Evolutionary conservation across 2,797 vertebrate genomes (phyloP).

Genomic region (Apodemus agrarius): DNA sequence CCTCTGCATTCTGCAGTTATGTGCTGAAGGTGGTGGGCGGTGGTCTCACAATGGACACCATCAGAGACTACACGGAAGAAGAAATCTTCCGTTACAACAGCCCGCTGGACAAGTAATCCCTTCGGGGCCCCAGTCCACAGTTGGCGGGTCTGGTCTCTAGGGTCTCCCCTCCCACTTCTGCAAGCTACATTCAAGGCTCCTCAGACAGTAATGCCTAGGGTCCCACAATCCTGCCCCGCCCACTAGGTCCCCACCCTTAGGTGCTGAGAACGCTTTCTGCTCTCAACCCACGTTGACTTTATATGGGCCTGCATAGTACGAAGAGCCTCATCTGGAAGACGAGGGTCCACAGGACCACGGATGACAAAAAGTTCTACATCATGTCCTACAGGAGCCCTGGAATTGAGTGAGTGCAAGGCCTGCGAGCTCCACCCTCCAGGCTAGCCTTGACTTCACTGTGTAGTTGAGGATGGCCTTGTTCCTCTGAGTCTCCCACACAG

Average conservation of each 20-base stretch:
- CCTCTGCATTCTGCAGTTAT: slow-evolving; percentile 75
- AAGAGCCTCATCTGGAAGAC: slow-evolving; percentile 77
- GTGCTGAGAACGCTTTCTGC: fast-evolving
- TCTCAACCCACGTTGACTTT: neutral
- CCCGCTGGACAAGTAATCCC: slow-evolving; percentile 73
- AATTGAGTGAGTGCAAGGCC: slow-evolving; percentile 73
- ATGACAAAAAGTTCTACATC: slow-evolving; percentile 30
- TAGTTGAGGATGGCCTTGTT: neutral
- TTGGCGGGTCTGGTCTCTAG: no score
- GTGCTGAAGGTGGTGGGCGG: slow-evolving; percentile 84
- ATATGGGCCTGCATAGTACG: fast-evolving
- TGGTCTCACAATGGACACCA: slow-evolving; percentile 50
- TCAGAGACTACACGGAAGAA: slow-evolving; percentile 75
- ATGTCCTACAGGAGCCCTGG: slow-evolving; percentile 52
- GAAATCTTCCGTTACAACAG: slow-evolving; percentile 84
- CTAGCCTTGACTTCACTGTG: neutral
- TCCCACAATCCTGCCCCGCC: neutral
- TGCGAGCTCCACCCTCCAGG: neutral
- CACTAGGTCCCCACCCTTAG: neutral
- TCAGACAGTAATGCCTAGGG: neutral
- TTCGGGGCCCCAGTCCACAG: neutral
- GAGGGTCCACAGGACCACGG: fast-evolving
- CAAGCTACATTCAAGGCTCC: neutral
- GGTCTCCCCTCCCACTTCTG: no score
- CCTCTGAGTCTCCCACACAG: neutral